Conservation (phyloP, 1,140 invertebrate genomes). For the Apis florea region DNA sequence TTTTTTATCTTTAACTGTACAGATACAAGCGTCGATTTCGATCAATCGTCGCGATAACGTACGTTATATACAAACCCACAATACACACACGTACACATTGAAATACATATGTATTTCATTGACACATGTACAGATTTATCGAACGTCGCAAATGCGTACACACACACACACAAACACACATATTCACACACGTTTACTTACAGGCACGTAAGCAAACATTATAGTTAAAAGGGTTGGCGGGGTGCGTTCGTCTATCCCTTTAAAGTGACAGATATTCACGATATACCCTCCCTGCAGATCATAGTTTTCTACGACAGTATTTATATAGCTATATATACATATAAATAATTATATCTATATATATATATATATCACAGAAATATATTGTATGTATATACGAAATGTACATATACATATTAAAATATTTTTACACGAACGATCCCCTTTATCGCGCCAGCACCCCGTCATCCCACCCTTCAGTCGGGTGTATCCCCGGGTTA, state of each 20-base stretch:
- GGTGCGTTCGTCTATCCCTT: slow-evolving; percentile 19
- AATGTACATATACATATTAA: slow-evolving; percentile 43
- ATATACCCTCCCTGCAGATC: slow-evolving; percentile 37
- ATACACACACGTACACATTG: slow-evolving; percentile 9
- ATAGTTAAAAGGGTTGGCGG: slow-evolving; percentile 40
- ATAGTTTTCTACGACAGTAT: slow-evolving; percentile 78
- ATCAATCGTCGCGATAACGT: slow-evolving; percentile 9
- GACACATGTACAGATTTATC: slow-evolving; percentile 1
- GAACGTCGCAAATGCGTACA: not conserved
- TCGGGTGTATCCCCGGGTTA: slow-evolving; percentile 25
- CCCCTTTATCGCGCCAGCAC: not conserved
- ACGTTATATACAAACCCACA: not conserved
- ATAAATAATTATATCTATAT: slow-evolving; percentile 37
- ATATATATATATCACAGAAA: slow-evolving; percentile 55
- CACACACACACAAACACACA: slow-evolving; percentile 6
- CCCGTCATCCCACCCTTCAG: slow-evolving; percentile 36
- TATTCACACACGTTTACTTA: slow-evolving; percentile 8
- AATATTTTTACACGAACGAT: slow-evolving; percentile 58
- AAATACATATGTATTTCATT: not conserved
- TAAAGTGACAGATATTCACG: slow-evolving; percentile 20
- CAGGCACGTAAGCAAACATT: slow-evolving; percentile 36
- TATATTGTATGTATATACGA: slow-evolving; percentile 32
- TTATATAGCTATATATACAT: slow-evolving; percentile 74
- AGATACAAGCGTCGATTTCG: slow-evolving; percentile 16
- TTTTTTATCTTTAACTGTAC: slow-evolving; percentile 4